Percentiles rank a stretch among this genome's conserved stretches.
These are phyloP conservation scores for Himalopsyche tibetana DNA, from an alignment of 2,888 invertebrate species.

Conservation along the genomic window DNA sequence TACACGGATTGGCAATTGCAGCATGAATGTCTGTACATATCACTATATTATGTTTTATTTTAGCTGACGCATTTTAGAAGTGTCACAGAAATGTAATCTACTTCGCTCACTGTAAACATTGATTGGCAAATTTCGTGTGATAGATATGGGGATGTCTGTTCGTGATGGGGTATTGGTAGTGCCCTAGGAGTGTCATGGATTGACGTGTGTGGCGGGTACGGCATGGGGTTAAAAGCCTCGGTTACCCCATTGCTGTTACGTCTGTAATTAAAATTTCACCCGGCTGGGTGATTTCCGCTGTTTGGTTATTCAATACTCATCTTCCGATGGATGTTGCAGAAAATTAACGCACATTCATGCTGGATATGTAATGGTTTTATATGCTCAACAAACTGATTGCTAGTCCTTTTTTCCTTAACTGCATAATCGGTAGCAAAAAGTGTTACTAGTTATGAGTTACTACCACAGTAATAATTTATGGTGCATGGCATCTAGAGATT, in stretches of 20 bases:
- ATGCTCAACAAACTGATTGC: too few relatives aligned
- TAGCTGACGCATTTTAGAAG: too few relatives aligned
- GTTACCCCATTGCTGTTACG: slow-evolving; percentile 20
- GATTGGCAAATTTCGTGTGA: slow-evolving; percentile 1
- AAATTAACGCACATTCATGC: neutral
- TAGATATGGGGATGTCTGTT: slow-evolving; percentile 16
- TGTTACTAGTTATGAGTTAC: too few relatives aligned
- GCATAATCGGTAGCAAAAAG: too few relatives aligned
- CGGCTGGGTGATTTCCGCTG: slow-evolving; percentile 21
- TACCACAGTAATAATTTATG: too few relatives aligned
- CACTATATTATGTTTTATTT: too few relatives aligned
- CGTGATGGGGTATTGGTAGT: neutral
- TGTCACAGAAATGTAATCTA: neutral
- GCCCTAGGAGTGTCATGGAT: neutral
- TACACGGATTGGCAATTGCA: too few relatives aligned
- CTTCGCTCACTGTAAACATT: neutral
- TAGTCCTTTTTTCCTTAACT: too few relatives aligned
- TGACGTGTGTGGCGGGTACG: slow-evolving; percentile 8
- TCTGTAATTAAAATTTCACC: slow-evolving; percentile 25
- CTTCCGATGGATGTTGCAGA: neutral
- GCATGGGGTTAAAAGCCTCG: slow-evolving; percentile 9
- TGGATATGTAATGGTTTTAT: too few relatives aligned
- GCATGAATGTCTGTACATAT: too few relatives aligned
- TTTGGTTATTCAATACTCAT: slow-evolving; percentile 26
- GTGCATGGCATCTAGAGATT: too few relatives aligned